Base-by-base conservation (phyloP, 2,113 vertebrate genomes). In the Todiramphus saurophagus region DNA sequence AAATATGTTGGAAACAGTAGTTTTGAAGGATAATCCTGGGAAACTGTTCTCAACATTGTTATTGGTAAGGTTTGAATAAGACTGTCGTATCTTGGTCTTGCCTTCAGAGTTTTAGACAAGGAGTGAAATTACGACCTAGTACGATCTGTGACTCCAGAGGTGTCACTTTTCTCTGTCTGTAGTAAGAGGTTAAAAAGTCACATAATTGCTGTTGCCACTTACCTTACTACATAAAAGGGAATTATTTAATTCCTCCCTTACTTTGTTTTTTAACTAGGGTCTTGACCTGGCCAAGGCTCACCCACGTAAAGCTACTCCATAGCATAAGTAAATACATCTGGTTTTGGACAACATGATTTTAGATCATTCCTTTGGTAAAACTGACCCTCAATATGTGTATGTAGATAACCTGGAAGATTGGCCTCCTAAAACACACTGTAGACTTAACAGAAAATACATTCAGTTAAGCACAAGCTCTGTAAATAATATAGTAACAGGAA, bases 291-390 rank as follows among this genome's bases (percentile, higher is more conserved):
- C 19, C 75, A 80, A 80, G n/a, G 9, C 15, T 82, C 35, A 37
- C 10, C 30, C 24, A 30, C 44, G 18, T 70, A 28, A 63, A 83
- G 55, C 37, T 50, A 28, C 35, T 75, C 30, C 43, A 7, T 1
- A 33, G 11, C 9, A 5, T 19, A 30, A 64, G 37, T 10, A 55
- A 46, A 35, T 37, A 13, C 3, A 27, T 21, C 15, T 89, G 16
- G 8, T 15, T 83, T 77, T 28, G 30, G 30, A 53, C 37, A 55
- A 14, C 3, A 11, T 0, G 2, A 25, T 4, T 50, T 53, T 3
- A 41, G 37, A 43, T 35, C 37, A 75, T 50, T 78, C 28, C 55
- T 63, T 31, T 35, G 27, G 60, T 50, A 63, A 77, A 81, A 77
- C 4, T 14, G 2, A 60, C 27, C 37, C 37, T 58, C 25, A 13